Base-by-base conservation (phyloP, 2,888 invertebrate genomes). In the Arrhopalites spinosus region DNA sequence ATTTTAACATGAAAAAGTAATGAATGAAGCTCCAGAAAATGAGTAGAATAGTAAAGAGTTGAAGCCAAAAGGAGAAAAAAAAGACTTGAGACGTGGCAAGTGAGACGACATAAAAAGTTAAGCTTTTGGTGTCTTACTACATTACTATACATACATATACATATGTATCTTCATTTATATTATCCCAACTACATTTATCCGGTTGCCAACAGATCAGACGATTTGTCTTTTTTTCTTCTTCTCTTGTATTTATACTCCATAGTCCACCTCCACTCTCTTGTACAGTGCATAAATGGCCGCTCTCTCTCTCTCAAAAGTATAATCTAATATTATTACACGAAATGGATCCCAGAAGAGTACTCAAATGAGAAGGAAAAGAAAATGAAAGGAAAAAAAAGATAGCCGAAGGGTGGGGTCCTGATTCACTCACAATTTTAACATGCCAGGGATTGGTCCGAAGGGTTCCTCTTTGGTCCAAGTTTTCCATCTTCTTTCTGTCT, bases 371-470 rank as follows among this genome's bases (percentile, higher is more conserved):
- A 25, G 17, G 45, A 36, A 30, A 69, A 20, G 56, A 56, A 53
- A 29, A 43, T 36, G 56, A 71, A 53, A 59, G 30, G 56, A 67
- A 47, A 47, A 45, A 30, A 15, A n/a, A 53, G 15, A 53, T 20
- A 59, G 59, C 20, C 69, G 56, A 64, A 70, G 70, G 43, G 61
- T 36, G 30, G 61, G 36, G 23, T 70, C 36, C 50, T 47, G 69
- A 50, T 53, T 30, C 53, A 50, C 50, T 5, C 3, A 36, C 25
- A 56, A 69, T 70, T 70, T 30, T 43, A 43, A 23, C 43, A 25
- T 43, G 36, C 13, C 56, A 66, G 76, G n/a, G 76, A 74, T 77
- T 77, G 77, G 77, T 77, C 70, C 73, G 71, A 64, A 74, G 69
- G 73, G 73, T 61, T 66, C 59, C 73, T 71, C 50, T 64, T 45